phyloP scores from a whole-genome alignment of 1,140 invertebrate species.

The Drosophila sp. region DNA sequence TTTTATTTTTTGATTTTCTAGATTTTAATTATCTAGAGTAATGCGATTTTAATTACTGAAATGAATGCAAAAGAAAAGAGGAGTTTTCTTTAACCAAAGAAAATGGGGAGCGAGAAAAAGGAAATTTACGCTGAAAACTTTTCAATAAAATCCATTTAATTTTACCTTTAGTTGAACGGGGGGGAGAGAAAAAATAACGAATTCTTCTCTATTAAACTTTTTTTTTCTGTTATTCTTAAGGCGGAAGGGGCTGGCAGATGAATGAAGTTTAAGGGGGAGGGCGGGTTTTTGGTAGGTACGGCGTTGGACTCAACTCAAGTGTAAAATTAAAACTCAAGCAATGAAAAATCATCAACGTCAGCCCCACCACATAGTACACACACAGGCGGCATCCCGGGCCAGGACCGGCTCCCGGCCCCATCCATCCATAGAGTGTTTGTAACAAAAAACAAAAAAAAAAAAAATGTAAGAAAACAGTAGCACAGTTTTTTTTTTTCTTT shows the following conservation, averaged over 20 bases:
- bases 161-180: slow-evolving; percentile 35
- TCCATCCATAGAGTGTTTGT: slow-evolving; percentile 31
- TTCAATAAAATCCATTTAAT: slow-evolving; percentile 34
- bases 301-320: slow-evolving; percentile 75
- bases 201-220: slow-evolving; percentile 25
- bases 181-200: background rate
- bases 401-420: background rate
- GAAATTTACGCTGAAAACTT: background rate
- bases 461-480: slow-evolving; percentile 57
- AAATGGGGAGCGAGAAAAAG: background rate
- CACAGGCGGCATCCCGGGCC: background rate
- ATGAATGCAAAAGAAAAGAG: background rate
- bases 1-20: background rate
- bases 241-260: background rate
- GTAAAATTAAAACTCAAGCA: slow-evolving; percentile 83
- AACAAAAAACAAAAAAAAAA: slow-evolving; percentile 31
- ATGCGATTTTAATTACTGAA: slow-evolving; percentile 6
- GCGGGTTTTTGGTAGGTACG: slow-evolving; percentile 15
- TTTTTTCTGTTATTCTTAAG: slow-evolving; percentile 14
- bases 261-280: background rate
- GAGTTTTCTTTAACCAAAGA: background rate
- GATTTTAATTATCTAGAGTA: slow-evolving; percentile 4
- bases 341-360: slow-evolving; percentile 83
- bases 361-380: slow-evolving; percentile 38
- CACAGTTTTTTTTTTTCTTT: slow-evolving; percentile 49